These are phyloP conservation scores for Lordiphosa collinella DNA, from an alignment of 1,140 invertebrate species.

Conservation along the genomic window DNA sequence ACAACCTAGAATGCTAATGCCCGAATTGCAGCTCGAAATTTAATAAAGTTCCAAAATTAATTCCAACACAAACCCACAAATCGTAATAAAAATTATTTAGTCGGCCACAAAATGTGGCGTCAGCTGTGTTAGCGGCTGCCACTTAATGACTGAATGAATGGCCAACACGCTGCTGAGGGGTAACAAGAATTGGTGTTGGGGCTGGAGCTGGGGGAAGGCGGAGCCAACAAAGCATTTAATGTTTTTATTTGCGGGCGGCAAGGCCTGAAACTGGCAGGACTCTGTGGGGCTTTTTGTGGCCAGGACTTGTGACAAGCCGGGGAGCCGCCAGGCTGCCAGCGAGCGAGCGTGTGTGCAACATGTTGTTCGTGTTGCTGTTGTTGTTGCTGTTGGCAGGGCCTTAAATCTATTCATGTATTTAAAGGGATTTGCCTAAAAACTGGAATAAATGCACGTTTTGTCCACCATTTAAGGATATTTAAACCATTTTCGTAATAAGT, in stretches of 20 bases:
- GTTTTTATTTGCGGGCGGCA: slow-evolving; percentile 72
- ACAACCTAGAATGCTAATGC: slow-evolving; percentile 17
- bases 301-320: slow-evolving; percentile 40
- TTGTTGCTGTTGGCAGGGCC: no score
- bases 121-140: slow-evolving; percentile 57
- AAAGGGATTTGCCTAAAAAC: no score
- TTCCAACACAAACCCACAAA: slow-evolving; percentile 41
- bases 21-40: slow-evolving; percentile 14
- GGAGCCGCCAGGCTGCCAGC: no score
- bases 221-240: slow-evolving; percentile 63
- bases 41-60: slow-evolving; percentile 40
- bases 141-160: slow-evolving; percentile 73
- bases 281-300: slow-evolving; percentile 37
- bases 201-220: no score
- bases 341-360: slow-evolving; percentile 37
- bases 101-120: slow-evolving; percentile 63
- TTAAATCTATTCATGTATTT: no score
- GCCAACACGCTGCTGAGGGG: slow-evolving; percentile 47
- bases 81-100: slow-evolving; percentile 74
- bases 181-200: not conserved
- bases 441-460: no score
- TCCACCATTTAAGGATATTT: no score
- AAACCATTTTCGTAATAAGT: no score
- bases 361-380: slow-evolving; percentile 34
- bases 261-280: slow-evolving; percentile 56